These are phyloP conservation scores for Lobophora halterata DNA, from an alignment of 2,888 invertebrate species.

Conservation along the genomic window DNA sequence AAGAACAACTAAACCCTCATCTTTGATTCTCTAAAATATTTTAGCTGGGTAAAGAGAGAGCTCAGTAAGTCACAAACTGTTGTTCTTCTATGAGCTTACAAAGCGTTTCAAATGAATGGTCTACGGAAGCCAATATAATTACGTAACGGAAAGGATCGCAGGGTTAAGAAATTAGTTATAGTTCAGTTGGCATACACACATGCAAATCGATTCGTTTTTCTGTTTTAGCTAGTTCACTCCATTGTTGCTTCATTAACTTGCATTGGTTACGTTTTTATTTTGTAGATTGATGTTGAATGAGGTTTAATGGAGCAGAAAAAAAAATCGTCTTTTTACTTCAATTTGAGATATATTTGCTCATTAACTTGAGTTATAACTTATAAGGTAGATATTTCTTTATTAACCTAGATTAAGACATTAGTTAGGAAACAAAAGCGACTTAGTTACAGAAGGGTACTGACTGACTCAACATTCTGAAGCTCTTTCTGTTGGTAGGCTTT, in stretches of 20 bases:
- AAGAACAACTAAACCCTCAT: too few relatives aligned
- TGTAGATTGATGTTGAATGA: conserved; percentile 7
- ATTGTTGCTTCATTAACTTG: conserved; percentile 19
- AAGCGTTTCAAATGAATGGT: conserved; percentile 16
- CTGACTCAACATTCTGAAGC: too few relatives aligned
- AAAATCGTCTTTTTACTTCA: background rate
- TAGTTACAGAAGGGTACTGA: too few relatives aligned
- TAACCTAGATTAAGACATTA: too few relatives aligned
- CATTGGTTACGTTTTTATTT: conserved; percentile 11
- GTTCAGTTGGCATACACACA: conserved; percentile 12
- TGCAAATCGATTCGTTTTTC: conserved; percentile 14
- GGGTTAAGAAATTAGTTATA: conserved; percentile 19
- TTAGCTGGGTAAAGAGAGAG: too few relatives aligned
- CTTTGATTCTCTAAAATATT: too few relatives aligned
- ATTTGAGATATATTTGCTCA: too few relatives aligned
- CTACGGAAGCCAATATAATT: conserved; percentile 5
- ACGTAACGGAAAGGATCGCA: conserved; percentile 10
- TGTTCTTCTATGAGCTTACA: background rate
- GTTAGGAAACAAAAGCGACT: too few relatives aligned
- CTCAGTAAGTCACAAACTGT: too few relatives aligned
- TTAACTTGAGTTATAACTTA: too few relatives aligned
- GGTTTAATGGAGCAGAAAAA: background rate
- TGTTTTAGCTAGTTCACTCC: conserved; percentile 10
- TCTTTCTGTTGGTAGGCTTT: too few relatives aligned
- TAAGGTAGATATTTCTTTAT: too few relatives aligned